Evolutionary conservation across 2,888 invertebrate genomes (phyloP), one percentile per base, ranked within the genome.

Genomic region (Hoplodrina ambigua): DNA sequence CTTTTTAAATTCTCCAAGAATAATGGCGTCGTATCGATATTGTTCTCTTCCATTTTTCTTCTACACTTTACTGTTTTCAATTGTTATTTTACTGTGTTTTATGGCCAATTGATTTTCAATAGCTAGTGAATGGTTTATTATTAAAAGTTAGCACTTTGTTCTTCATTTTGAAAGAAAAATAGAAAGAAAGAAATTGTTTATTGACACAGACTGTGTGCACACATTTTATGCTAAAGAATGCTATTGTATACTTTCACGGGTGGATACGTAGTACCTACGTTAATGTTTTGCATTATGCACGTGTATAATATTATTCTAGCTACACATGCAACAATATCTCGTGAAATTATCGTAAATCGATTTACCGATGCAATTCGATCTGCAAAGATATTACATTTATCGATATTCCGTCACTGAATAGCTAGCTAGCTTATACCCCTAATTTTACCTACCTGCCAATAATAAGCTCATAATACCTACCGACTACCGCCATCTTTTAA

Each of bases 61-160:
- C 81, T 78, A 80, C 81, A 82, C 82, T 87, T 83, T 80, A 82
- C 56, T 83, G 83, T 70, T 71, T 75, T 60, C 79, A 82, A 85
- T 85, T 85, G 83, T 81, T 84, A 78, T 81, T 81, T 77, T 82
- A 81, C 81, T 80, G 72, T 82, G 74, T 82, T 84, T 81, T 81
- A 81, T 82, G 78, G 83, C 68, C 83, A 83, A 87, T 85, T 85
- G 85, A 65, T 81, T 85, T 83, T 82, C 81, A 85, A 88, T 86
- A 81, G 78, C 81, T 72, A 78, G 80, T 79, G 80, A 81, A 71
- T 65, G 54, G 49, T 84, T 81, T 71, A 73, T 83, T 71, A 49
- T 69, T 77, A 13, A 61, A 50, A 37, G 33, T n/a, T 41, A 49
- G n/a, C 10, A 44, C 25, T 25, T 25, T 25, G 25, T 25, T 25